Conservation (phyloP, 2,888 invertebrate species). For the Acleris laterana region DNA sequence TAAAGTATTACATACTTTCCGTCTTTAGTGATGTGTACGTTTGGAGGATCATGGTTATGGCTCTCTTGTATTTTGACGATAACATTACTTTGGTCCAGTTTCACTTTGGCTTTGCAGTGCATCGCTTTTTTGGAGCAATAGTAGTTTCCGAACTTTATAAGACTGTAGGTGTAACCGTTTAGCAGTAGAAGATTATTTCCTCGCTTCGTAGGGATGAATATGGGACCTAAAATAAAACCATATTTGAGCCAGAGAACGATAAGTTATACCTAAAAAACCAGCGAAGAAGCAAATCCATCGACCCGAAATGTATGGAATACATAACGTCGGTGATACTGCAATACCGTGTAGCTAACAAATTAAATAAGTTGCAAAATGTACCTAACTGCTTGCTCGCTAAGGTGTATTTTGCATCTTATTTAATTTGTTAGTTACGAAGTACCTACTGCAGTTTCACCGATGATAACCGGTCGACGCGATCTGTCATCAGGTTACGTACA, state of each 20-base stretch:
- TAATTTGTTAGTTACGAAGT: no score
- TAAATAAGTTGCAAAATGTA: no score
- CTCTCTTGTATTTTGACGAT: background rate
- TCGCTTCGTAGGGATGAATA: conserved; percentile 5
- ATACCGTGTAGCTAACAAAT: no score
- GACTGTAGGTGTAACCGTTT: conserved; percentile 13
- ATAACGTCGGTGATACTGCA: no score
- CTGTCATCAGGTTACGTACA: no score
- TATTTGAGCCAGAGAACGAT: background rate
- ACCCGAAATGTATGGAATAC: no score
- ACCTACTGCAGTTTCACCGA: no score
- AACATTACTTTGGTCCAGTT: conserved; percentile 6
- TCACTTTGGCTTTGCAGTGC: conserved; percentile 20
- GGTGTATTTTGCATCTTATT: no score
- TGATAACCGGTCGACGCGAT: no score
- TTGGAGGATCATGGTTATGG: conserved; percentile 8
- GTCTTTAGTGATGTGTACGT: background rate
- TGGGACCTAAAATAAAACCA: conserved; percentile 7
- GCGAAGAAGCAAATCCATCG: no score
- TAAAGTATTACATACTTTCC: conserved; percentile 4
- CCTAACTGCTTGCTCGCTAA: no score
- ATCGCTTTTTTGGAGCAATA: conserved; percentile 11
- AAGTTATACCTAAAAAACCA: background rate
- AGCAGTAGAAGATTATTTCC: conserved; percentile 2
- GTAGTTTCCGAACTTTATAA: background rate